Base-by-base conservation (phyloP, 2,113 vertebrate species). In the Xerus inauris region DNA sequence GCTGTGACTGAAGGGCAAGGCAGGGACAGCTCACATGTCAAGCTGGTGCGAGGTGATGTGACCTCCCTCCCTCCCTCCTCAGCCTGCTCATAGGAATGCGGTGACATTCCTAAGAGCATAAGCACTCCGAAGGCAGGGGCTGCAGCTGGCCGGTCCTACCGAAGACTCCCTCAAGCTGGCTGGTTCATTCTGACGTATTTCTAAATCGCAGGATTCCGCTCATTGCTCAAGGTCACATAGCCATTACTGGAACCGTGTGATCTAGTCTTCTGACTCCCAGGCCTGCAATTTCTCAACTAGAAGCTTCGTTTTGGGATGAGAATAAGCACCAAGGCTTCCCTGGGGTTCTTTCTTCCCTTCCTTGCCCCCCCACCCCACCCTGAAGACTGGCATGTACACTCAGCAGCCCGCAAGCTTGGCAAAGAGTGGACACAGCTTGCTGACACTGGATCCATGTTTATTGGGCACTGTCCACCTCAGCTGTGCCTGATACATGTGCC, bases 1-100 rank as follows among this genome's bases (percentile, higher is more conserved):
- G 7, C 65, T 13, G 7, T 47, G 40, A 32, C 32, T 1, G 3
- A 51, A 86, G 76, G 77, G 42, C 47, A 2, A 7, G 24, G 72
- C 0, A 0, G 57, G 12, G 12, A 57, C 26, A 10, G 20, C 17
- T 22, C 38, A 11, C 47, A 20, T 11, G 7, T 64, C 4, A n/a
- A 28, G 64, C 49, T 8, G 47, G 49, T 11, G 2, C 42, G 6
- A 47, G 59, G 47, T 28, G 10, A 12, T 0, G 0, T 30, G 20
- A 26, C n/a, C 5, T 5, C 49, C 40, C 17, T 26, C 51, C 71
- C 1, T 7, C 57, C 11, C 9, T 30, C n/a, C n/a, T n/a, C n/a
- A 0, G 30, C 65, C 73, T 42, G 24, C 71, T 47, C 28, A 0
- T 7, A 0, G 14, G 71, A 93, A 14, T 26, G 24, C 0, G 12